A percentile compares a stretch with the other conserved stretches of the same genome.
These are phyloP conservation scores for Galeruca laticollis DNA, from an alignment of 2,888 invertebrate species.

Conservation along the genomic window DNA sequence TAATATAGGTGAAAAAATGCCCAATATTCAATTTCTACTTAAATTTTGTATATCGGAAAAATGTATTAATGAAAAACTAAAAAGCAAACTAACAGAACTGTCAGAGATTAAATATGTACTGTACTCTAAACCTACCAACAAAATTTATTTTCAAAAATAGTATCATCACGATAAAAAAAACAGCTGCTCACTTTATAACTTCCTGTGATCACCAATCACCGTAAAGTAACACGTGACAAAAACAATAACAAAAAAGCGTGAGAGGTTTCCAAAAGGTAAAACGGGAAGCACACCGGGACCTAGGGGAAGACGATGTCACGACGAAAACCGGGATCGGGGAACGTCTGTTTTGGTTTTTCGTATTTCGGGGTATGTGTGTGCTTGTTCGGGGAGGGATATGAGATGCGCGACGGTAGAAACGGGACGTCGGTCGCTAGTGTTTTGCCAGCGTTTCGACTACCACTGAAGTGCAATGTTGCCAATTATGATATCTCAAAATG, in stretches of 20 bases:
- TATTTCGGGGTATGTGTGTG: slow-evolving; percentile 21
- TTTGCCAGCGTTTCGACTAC: slow-evolving; percentile 13
- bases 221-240: slow-evolving; percentile 22
- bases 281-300: slow-evolving; percentile 33
- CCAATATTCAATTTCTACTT: too few relatives aligned
- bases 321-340: slow-evolving; percentile 32
- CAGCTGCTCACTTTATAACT: slow-evolving; percentile 12
- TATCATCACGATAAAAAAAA: neutral
- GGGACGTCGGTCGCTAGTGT: slow-evolving; percentile 23
- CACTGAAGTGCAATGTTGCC: slow-evolving; percentile 16
- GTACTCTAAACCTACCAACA: neutral
- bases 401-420: slow-evolving; percentile 30
- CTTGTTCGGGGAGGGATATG: slow-evolving; percentile 22
- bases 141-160: slow-evolving; percentile 1
- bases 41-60: too few relatives aligned
- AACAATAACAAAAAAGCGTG: slow-evolving; percentile 22
- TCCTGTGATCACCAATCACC: slow-evolving; percentile 6
- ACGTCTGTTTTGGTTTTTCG: slow-evolving; percentile 36
- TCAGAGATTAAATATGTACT: neutral
- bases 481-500: neutral
- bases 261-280: slow-evolving; percentile 12
- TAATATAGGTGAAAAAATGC: too few relatives aligned
- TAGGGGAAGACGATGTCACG: slow-evolving; percentile 30
- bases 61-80: too few relatives aligned
- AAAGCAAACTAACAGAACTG: neutral